Conservation (phyloP, 2,797 vertebrate species). For the Spinus olivaceus region DNA sequence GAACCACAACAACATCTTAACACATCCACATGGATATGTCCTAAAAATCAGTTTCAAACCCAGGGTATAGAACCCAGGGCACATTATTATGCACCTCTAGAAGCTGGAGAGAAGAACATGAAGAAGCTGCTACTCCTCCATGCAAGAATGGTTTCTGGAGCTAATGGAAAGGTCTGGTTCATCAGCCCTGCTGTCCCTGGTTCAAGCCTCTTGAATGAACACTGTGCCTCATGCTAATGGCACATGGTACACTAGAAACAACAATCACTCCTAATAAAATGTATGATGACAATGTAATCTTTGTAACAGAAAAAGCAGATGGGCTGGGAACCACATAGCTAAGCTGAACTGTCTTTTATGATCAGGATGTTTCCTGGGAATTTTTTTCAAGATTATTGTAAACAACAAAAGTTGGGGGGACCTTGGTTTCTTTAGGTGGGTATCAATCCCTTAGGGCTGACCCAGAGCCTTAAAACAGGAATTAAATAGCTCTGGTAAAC, state of each 20-base stretch:
- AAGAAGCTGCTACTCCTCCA: not conserved
- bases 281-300: not conserved
- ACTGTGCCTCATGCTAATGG: not conserved
- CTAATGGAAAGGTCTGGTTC: not conserved
- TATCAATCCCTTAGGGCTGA: not conserved
- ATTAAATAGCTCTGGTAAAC: not conserved
- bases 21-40: rapidly evolving
- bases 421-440: not conserved
- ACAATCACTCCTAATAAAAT: not conserved
- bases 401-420: not conserved
- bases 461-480: not conserved
- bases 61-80: not conserved
- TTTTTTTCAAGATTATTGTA: not conserved
- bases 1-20: not conserved
- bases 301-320: not conserved
- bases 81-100: not conserved
- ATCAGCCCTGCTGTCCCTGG: not conserved
- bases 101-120: not conserved
- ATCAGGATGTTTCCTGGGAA: not conserved
- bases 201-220: not conserved
- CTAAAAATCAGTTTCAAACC: not conserved
- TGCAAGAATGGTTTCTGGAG: not conserved
- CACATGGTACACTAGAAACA: rapidly evolving
- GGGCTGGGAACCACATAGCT: not conserved
- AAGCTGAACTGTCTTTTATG: not conserved